phyloP scores from a whole-genome alignment of 2,113 vertebrate genomes.

The cat (Felis catus) region F.catus_Fca126_mat1.0 CM031415.1:141740001-141740500 shows the following conservation, averaged over 20 bases:
- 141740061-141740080: no score
- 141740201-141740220: not conserved
- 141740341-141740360: not conserved
- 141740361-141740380: not conserved
- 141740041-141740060: no score
- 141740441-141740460: slow-evolving; percentile 39
- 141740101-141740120: no score
- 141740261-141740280: not conserved
- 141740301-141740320: not conserved
- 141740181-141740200: not conserved
- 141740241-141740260: not conserved
- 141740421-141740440: not conserved
- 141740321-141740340: not conserved
- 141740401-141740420: not conserved
- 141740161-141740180: not conserved
- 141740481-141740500: not conserved
- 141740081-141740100: no score
- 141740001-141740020: no score
- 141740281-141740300: not conserved
- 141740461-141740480: not conserved
- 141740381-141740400: not conserved
- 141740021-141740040: no score
- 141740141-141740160: not conserved
- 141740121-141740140: not conserved
- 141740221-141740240: not conserved